Evolutionary conservation across 1,140 invertebrate genomes (phyloP), one percentile per base, ranked within the genome.

Genomic region (Neodiprion fabricii): DNA sequence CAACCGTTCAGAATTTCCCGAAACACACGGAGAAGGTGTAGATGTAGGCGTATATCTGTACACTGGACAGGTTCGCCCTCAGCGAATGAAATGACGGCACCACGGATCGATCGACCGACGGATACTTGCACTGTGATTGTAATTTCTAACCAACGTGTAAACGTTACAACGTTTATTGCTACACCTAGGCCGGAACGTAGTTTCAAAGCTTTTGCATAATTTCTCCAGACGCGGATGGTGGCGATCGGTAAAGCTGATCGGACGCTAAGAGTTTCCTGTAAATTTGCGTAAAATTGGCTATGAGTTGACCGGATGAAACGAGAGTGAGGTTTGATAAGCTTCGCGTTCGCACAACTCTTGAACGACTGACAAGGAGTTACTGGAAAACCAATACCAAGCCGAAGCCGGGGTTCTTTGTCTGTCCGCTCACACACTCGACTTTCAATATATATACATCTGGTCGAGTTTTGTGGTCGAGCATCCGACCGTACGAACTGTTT

Each of bases 311-410:
- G 28, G 28, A 40, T 40, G 28, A 40, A 40, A 40, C 2, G 28
- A 40, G 28, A 40, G 28, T 40, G 28, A 40, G 28, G 28, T 61
- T 61, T 61, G n/a, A 61, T 61, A 61, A 14, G 53, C 53, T 61
- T 61, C 53, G 9, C 11, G 53, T 61, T 8, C 53, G n/a, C 53
- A 61, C 9, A 61, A 61, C 53, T 61, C 53, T 61, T 61, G 53
- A 61, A 61, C n/a, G 53, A 17, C 53, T 9, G 53, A 61, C 53
- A 79, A 70, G 14, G 71, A 77, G 79, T 76, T 80, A 78, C 72
- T 77, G 78, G 79, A 80, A 80, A 79, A 78, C 79, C 79, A 80
- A 80, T 80, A 77, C 73, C 73, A 48, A 50, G 73, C 72, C 69
- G 48, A 48, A 71, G 48, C 28, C 68, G 72, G 77, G 74, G 79